Evolutionary conservation across 2,113 vertebrate species (phyloP), one percentile per base, ranked within the genome.

Genomic region (Salvator merianae): DNA sequence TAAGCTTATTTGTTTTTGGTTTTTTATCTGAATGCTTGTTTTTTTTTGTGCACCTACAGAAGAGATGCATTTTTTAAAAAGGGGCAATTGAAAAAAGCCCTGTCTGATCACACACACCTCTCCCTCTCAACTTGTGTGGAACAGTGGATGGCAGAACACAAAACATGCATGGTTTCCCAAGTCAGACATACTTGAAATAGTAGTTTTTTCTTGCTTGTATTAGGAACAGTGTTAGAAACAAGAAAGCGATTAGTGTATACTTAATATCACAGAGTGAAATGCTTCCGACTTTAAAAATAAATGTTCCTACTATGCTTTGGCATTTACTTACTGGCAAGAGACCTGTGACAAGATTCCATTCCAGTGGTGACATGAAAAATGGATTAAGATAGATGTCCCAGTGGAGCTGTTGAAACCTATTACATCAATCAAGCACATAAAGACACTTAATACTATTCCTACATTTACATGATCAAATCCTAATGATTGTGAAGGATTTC

Each of bases 301-400:
- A 86, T 78, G 85, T 71, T 71, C 77, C 80, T 50, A 32, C 66
- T 72, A 14, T 32, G 66, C 59, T 32, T 78, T 77, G 40, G 74
- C 81, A 86, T 86, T 82, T 78, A 72, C 85, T 72, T 82, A 77
- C 36, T 82, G 74, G 40, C 80, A 82, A 78, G 80, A 78, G 85
- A 86, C 80, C 13, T 50, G 85, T 86, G 80, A 86, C 72, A 86
- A 84, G 38, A 77, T 86, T 77, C 85, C 34, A 71, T 82, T 86
- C 74, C 66, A 65, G n/a, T 24, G 28, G 53, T 65, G 74, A 82
- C 66, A 63, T 65, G 66, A 34, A 82, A 86, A 86, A 78, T 77
- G 79, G 75, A 82, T 86, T 86, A 86, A 82, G 74, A 86, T 78
- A 82, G 66, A 82, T 78, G 85, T 72, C 80, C 80, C 81, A 69